These are phyloP conservation scores for Cryptus armator DNA, from an alignment of 2,888 invertebrate genomes.

Conservation along the genomic window DNA sequence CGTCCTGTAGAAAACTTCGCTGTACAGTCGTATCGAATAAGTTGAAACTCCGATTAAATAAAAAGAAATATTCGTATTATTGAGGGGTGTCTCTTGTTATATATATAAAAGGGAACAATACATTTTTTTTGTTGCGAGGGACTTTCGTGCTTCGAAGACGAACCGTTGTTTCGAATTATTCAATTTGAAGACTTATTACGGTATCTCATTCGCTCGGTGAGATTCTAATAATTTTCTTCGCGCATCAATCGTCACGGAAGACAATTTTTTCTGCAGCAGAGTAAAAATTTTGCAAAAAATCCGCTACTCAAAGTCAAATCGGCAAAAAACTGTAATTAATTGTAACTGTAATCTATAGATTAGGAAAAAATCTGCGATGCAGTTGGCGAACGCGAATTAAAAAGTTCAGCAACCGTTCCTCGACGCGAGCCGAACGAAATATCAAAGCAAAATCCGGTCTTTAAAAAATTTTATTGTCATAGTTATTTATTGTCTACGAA, in stretches of 20 bases:
- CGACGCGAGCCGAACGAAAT: neutral
- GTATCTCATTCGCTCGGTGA: slow-evolving; percentile 80
- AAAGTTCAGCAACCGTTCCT: no score
- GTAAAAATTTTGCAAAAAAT: no score
- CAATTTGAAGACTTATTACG: slow-evolving; percentile 12
- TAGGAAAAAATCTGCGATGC: no score
- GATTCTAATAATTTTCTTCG: slow-evolving; percentile 96
- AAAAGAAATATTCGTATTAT: slow-evolving; percentile 28
- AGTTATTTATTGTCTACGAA: neutral
- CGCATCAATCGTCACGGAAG: slow-evolving; percentile 95
- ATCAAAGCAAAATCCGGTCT: slow-evolving; percentile 28
- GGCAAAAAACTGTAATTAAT: no score
- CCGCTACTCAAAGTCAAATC: no score
- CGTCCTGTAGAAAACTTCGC: slow-evolving; percentile 25
- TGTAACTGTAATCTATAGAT: no score
- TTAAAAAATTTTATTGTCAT: slow-evolving; percentile 9
- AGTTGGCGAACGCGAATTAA: no score
- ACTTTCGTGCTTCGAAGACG: neutral
- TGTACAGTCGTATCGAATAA: slow-evolving; percentile 49
- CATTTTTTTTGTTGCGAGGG: neutral
- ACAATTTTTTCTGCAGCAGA: slow-evolving; percentile 90
- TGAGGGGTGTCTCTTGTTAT: slow-evolving; percentile 4
- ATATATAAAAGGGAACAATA: neutral
- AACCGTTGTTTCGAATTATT: neutral
- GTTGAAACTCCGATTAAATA: slow-evolving; percentile 50